Percentiles rank a stretch among this genome's conserved stretches.
Conservation (phyloP, 2,888 invertebrate genomes). For the Euproctis similis region DNA sequence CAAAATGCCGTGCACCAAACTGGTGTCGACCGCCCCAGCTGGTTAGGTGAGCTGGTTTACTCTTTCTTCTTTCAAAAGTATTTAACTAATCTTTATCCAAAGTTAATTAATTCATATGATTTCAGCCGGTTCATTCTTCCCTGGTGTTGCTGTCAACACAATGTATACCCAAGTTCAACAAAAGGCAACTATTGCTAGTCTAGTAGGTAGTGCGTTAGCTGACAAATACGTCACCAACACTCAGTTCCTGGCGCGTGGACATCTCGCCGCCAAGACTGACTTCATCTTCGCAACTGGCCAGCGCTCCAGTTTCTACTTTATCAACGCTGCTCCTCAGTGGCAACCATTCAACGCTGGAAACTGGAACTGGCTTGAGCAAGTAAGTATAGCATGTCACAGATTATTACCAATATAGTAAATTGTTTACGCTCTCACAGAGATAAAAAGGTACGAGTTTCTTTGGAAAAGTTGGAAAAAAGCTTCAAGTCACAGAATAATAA, state of each 20-base stretch:
- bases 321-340: slow-evolving; percentile 79
- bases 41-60: slow-evolving; percentile 37
- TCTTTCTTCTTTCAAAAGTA: background rate
- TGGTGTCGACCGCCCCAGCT: slow-evolving; percentile 64
- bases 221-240: slow-evolving; percentile 59
- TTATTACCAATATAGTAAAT: no score
- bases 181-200: slow-evolving; percentile 36
- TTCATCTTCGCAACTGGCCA: slow-evolving; percentile 46
- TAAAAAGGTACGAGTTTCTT: no score
- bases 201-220: slow-evolving; percentile 46
- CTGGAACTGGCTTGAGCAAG: slow-evolving; percentile 57
- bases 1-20: slow-evolving; percentile 63
- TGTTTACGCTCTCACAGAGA: no score
- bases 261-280: slow-evolving; percentile 27
- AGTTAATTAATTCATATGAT: background rate
- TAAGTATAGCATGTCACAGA: no score
- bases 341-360: slow-evolving; percentile 70
- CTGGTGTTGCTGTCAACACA: slow-evolving; percentile 50
- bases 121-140: slow-evolving; percentile 48
- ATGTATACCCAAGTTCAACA: slow-evolving; percentile 55
- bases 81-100: background rate
- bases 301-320: slow-evolving; percentile 71
- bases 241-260: slow-evolving; percentile 75
- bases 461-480: no score
- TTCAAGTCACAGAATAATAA: no score